Base-by-base conservation (phyloP, 2,113 vertebrate genomes). In the Petrocephalus zakoni region DNA sequence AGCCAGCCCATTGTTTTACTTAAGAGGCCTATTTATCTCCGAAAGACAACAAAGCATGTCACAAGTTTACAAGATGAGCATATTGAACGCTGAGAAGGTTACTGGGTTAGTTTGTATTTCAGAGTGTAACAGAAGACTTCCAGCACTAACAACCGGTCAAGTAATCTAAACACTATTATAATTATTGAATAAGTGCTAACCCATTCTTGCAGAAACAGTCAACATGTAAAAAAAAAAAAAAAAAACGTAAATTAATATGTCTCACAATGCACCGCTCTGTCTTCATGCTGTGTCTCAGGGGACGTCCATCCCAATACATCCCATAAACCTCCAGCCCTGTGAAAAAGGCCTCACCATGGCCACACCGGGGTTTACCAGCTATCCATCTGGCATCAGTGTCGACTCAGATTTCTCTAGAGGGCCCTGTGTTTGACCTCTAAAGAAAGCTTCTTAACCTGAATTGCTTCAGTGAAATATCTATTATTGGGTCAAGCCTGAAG, bases 401-500 rank as follows among this genome's bases (percentile, higher is more conserved):
- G 6, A 49, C 37, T 83, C 46, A 22, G 21, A 22, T 83, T n/a
- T 17, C 81, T 25, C 5, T 47, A 47, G 2, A 8, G 21, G 46
- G 42, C 1, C 37, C 46, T 10, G 46, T 21, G 46, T 49, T n/a
- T 46, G 7, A 49, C 81, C 81, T n/a, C 34, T 83, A 6, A 49
- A 47, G 21, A 22, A 49, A 49, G 46, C 21, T n/a, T 10, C 42
- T 83, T 83, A 49, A 49, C 81, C 46, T 49, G 81, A n/a, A 49
- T 81, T 49, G 81, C 42, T 83, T 83, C 22, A n/a, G 37, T n/a
- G 81, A 83, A 83, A n/a, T 83, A 49, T 49, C 46, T 83, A 83
- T 83, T 47, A 22, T 82, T 83, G 46, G 19, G 46, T 49, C 42
- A 83, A 83, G 81, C 42, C 49, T 47, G 8, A 22, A 83, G 21